These are phyloP conservation scores for Cyprinodon diabolis DNA, from an alignment of 2,797 vertebrate species.

Conservation along the genomic window DNA sequence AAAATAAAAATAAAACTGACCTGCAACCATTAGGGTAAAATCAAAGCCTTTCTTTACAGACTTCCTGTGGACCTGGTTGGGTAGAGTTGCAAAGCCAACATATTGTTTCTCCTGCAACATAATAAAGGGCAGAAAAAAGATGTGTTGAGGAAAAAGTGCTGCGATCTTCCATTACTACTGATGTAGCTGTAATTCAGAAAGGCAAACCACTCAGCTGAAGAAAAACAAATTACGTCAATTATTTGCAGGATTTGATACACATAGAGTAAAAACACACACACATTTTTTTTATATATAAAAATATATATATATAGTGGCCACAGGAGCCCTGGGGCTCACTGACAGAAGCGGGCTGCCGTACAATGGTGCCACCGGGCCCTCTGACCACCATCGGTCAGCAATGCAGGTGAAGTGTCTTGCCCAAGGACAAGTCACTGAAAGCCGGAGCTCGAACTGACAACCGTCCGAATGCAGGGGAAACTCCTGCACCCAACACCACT, in stretches of 20 bases:
- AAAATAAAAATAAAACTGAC: constrained; percentile 70
- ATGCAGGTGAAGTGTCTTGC: too few species aligned
- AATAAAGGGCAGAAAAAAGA: constrained; percentile 29
- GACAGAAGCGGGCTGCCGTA: too few species aligned
- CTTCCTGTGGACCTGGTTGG: constrained; percentile 96
- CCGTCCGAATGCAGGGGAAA: too few species aligned
- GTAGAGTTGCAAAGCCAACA: constrained; percentile 95
- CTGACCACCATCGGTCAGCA: too few species aligned
- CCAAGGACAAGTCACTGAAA: too few species aligned
- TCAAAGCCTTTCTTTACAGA: constrained; percentile 98
- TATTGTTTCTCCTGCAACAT: constrained; percentile 91
- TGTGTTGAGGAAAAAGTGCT: too few species aligned
- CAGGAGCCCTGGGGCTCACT: too few species aligned
- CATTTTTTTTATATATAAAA: neutral
- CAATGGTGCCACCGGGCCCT: too few species aligned
- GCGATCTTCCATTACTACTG: neutral
- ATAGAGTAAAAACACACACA: neutral
- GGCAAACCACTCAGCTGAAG: neutral
- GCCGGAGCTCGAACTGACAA: too few species aligned
- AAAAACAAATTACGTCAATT: neutral
- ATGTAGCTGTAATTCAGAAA: neutral
- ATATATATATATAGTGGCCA: too few species aligned
- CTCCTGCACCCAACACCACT: too few species aligned
- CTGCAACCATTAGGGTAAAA: constrained; percentile 97
- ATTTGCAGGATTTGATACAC: neutral